phyloP scores from a whole-genome alignment of 1,140 invertebrate species.

The Alviniconcha marisindica region DNA sequence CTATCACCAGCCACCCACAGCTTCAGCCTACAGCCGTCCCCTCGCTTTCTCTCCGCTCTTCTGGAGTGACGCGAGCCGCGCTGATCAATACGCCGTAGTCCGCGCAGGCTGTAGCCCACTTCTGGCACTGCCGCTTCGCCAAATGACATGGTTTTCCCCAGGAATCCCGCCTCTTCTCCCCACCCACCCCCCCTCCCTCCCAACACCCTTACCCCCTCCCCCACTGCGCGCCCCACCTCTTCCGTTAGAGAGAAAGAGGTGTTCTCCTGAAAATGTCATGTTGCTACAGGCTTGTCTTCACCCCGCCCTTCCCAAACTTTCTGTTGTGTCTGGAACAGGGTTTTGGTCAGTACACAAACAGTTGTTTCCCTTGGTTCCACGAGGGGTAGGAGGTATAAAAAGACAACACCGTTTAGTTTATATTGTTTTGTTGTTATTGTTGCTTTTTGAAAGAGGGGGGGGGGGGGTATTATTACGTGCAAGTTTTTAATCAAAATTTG shows the following conservation, averaged over 20 bases:
- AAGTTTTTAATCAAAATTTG: no score
- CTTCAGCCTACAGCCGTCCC: neutral
- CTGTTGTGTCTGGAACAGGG: constrained; percentile 3
- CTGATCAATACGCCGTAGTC: neutral
- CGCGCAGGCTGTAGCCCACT: neutral
- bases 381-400: no score
- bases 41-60: no score
- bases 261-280: constrained; percentile 9
- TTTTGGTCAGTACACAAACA: no score
- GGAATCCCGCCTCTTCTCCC: constrained; percentile 6
- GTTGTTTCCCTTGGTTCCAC: no score
- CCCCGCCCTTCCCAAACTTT: neutral
- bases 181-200: neutral
- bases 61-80: neutral
- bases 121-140: neutral
- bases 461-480: no score
- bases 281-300: constrained; percentile 3
- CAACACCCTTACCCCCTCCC: neutral
- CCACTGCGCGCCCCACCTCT: neutral
- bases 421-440: no score
- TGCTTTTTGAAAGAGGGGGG: neutral
- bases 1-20: neutral
- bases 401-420: no score
- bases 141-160: constrained; percentile 36
- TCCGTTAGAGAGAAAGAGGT: constrained; percentile 31